Evolutionary conservation across 2,797 vertebrate species (phyloP).

Genomic region (Trachurus trachurus): DNA sequence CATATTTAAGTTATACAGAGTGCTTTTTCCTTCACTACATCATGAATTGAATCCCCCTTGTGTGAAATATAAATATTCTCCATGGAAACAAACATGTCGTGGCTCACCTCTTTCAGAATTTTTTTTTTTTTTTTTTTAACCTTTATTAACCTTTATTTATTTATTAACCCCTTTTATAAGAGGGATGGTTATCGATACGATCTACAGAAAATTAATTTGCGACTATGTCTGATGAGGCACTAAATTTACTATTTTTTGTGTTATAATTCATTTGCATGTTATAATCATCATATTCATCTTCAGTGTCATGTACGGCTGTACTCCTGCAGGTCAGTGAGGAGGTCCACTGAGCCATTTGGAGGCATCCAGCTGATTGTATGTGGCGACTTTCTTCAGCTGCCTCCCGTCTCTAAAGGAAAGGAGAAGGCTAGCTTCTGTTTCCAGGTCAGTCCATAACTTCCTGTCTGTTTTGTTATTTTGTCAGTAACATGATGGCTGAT

Average conservation of each 20-base stretch:
- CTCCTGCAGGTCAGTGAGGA: slow-evolving; percentile 87
- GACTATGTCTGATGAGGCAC: not conserved
- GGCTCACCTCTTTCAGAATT: not conserved
- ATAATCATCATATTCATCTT: not conserved
- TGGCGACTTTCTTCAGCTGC: slow-evolving; percentile 97
- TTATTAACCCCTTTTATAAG: too few species aligned
- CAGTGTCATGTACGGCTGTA: not conserved
- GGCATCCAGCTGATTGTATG: slow-evolving; percentile 97
- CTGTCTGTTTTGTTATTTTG: not conserved
- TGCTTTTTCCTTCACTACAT: too few species aligned
- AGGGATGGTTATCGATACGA: too few species aligned
- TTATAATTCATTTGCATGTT: not conserved
- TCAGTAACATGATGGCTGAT: not conserved
- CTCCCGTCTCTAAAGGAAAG: slow-evolving; percentile 91
- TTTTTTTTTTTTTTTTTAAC: too few species aligned
- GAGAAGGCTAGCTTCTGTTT: slow-evolving; percentile 93
- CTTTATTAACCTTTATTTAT: too few species aligned
- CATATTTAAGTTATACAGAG: too few species aligned
- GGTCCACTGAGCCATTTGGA: slow-evolving; percentile 93
- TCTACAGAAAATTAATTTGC: too few species aligned
- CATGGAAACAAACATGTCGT: not conserved
- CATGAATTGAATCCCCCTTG: not conserved
- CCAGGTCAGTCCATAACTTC: slow-evolving; percentile 86
- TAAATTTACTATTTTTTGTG: not conserved
- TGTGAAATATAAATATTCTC: not conserved